phyloP scores from a whole-genome alignment of 2,888 invertebrate species.

The Bimastos eiseni region DNA sequence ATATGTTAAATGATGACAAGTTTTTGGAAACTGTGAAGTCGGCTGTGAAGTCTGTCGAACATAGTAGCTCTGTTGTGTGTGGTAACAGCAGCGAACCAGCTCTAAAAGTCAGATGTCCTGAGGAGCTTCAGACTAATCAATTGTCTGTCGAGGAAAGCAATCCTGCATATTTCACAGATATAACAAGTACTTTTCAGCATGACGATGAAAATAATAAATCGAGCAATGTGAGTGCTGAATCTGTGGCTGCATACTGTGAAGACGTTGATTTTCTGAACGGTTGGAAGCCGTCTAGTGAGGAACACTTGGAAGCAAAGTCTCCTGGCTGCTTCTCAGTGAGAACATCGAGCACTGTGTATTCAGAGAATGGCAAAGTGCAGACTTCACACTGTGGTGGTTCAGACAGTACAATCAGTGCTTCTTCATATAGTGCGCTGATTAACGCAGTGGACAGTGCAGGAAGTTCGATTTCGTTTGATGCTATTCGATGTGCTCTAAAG shows the following conservation, averaged over 20 bases:
- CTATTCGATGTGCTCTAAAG: background rate
- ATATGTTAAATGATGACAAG: background rate
- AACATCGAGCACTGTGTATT: background rate
- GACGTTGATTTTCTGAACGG: background rate
- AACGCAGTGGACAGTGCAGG: slow-evolving; percentile 1
- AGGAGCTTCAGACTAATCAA: background rate
- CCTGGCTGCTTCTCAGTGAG: background rate
- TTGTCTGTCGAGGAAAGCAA: background rate
- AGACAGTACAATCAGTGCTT: background rate
- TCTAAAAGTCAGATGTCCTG: background rate
- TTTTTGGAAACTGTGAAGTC: slow-evolving; percentile 16
- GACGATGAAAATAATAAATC: background rate
- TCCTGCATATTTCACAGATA: slow-evolving; percentile 2
- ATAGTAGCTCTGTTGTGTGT: background rate
- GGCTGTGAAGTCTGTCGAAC: background rate
- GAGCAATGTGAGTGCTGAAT: background rate
- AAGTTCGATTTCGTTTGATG: background rate
- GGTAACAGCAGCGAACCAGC: background rate
- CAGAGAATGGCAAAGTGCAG: background rate
- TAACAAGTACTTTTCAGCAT: background rate
- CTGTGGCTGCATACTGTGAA: background rate
- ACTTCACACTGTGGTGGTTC: background rate
- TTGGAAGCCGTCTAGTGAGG: background rate
- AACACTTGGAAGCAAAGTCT: background rate
- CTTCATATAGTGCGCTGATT: background rate